These are phyloP conservation scores for Ibycter americanus DNA, from an alignment of 2,797 vertebrate species.

Conservation along the genomic window DNA sequence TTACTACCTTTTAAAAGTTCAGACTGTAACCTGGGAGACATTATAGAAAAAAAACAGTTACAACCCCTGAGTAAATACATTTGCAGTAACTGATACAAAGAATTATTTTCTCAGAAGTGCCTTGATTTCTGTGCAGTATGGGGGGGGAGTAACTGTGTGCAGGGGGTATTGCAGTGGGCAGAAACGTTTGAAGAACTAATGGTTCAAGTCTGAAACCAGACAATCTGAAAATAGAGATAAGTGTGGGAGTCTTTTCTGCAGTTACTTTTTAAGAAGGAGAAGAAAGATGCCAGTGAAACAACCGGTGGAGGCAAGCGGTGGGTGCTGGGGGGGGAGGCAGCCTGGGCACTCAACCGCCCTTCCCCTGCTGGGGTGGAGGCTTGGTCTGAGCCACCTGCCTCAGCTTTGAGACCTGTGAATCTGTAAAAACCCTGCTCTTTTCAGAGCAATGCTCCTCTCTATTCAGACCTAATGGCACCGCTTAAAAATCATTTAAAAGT, in stretches of 20 bases:
- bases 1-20: neutral
- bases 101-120: neutral
- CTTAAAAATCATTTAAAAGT: neutral
- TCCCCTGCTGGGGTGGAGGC: neutral
- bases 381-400: neutral
- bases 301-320: neutral
- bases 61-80: neutral
- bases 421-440: neutral
- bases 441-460: neutral
- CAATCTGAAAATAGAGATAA: neutral
- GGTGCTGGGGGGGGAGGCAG: neutral
- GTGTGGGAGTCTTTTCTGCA: neutral
- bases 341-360: neutral
- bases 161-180: neutral
- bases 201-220: neutral
- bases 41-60: neutral
- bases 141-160: too few relatives aligned
- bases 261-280: neutral
- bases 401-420: neutral
- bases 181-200: neutral
- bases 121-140: accelerated
- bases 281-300: neutral
- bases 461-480: neutral
- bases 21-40: neutral
- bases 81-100: neutral